Conservation (phyloP, 2,113 vertebrate species). For the Uropsilus gracilis region DNA sequence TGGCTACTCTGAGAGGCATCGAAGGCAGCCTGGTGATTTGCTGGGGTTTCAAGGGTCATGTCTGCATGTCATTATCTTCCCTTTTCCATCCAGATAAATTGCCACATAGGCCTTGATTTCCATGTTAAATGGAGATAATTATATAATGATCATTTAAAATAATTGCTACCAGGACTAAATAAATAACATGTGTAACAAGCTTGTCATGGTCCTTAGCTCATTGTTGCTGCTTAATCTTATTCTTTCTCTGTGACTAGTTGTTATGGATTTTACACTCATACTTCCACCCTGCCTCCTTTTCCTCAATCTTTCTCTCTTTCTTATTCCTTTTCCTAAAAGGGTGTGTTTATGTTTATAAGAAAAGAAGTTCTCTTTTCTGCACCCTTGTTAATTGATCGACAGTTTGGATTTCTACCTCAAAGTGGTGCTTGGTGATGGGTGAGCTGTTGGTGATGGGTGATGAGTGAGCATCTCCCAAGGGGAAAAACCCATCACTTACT, state of each 20-base stretch:
- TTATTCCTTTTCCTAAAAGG: neutral
- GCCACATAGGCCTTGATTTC: neutral
- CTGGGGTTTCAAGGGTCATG: neutral
- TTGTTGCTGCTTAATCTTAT: neutral
- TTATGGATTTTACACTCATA: neutral
- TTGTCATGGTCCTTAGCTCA: neutral
- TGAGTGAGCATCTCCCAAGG: no score
- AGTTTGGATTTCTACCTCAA: no score
- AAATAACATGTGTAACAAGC: neutral
- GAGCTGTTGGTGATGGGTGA: no score
- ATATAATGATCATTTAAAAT: neutral
- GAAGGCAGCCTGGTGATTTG: neutral
- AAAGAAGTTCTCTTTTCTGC: no score
- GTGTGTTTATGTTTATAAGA: no score
- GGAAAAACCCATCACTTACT: no score
- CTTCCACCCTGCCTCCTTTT: neutral
- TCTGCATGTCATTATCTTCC: neutral
- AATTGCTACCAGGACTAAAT: neutral
- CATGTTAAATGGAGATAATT: neutral
- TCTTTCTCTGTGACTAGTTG: neutral
- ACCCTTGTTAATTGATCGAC: no score
- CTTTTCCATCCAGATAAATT: neutral
- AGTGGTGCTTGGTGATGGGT: no score
- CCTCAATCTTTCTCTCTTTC: neutral
- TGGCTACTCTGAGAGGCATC: neutral